A percentile compares a stretch with the other conserved stretches of the same genome.
phyloP scores from a whole-genome alignment of 2,113 vertebrate genomes.

The Bungarus multicinctus region DNA sequence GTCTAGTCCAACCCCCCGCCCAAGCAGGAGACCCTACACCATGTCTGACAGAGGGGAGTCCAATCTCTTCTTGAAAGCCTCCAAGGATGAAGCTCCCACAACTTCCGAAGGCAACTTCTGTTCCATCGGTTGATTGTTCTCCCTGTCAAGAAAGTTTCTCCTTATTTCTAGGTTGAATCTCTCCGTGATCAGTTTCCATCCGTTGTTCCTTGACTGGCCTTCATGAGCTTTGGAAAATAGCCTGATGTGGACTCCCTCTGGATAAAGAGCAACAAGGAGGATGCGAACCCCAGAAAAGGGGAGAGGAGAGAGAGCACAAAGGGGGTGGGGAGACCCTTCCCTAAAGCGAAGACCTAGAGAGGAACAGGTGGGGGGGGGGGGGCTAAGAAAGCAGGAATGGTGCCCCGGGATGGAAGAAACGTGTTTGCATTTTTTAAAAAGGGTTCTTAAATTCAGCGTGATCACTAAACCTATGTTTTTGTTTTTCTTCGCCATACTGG shows the following conservation, averaged over 20 bases:
- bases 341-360: background rate
- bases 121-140: too few relatives aligned
- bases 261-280: background rate
- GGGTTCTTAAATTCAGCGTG: background rate
- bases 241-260: background rate
- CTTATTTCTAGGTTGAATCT: too few relatives aligned
- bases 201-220: too few relatives aligned
- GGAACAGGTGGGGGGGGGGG: background rate
- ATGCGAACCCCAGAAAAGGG: fast-evolving
- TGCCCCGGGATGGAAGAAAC: background rate
- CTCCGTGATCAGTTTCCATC: too few relatives aligned
- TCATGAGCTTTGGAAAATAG: too few relatives aligned
- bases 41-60: too few relatives aligned
- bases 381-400: background rate
- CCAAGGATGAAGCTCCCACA: too few relatives aligned
- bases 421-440: background rate
- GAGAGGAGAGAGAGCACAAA: background rate
- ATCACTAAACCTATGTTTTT: background rate
- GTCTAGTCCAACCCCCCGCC: too few relatives aligned
- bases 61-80: too few relatives aligned
- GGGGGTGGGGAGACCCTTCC: background rate
- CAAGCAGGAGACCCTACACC: too few relatives aligned
- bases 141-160: too few relatives aligned
- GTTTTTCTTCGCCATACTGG: background rate
- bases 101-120: too few relatives aligned